These are phyloP conservation scores for Ecdyonurus torrentis DNA, from an alignment of 2,888 invertebrate genomes.

Conservation along the genomic window DNA sequence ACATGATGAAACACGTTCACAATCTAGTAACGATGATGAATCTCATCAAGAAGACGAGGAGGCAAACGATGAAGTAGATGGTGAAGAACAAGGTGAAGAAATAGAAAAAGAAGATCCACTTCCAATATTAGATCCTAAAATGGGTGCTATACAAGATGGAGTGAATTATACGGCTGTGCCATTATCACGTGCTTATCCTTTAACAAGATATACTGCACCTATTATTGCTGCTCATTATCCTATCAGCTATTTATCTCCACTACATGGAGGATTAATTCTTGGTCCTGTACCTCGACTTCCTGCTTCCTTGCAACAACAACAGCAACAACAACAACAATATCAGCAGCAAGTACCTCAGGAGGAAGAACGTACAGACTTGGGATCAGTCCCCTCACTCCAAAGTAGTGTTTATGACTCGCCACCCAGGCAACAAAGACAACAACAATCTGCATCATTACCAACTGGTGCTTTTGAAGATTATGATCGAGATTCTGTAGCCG, in stretches of 20 bases:
- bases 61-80: background rate
- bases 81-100: constrained; percentile 5
- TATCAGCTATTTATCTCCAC: background rate
- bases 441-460: too few species aligned
- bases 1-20: background rate
- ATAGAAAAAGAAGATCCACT: background rate
- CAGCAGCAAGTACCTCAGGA: background rate
- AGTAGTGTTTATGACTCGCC: background rate
- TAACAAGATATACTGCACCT: background rate
- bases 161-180: constrained; percentile 1
- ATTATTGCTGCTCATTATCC: background rate
- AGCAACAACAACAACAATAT: background rate
- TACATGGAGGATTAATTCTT: background rate
- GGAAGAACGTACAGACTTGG: background rate
- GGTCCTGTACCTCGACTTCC: background rate
- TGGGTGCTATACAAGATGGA: background rate
- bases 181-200: background rate
- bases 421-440: too few species aligned
- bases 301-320: constrained; percentile 2
- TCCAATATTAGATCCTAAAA: background rate
- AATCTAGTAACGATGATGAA: background rate
- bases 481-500: background rate
- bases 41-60: background rate
- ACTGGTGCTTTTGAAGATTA: background rate
- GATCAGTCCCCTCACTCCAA: background rate